These are phyloP conservation scores for Anser cygnoides DNA, from an alignment of 2,113 vertebrate genomes.

Conservation along the genomic window DNA sequence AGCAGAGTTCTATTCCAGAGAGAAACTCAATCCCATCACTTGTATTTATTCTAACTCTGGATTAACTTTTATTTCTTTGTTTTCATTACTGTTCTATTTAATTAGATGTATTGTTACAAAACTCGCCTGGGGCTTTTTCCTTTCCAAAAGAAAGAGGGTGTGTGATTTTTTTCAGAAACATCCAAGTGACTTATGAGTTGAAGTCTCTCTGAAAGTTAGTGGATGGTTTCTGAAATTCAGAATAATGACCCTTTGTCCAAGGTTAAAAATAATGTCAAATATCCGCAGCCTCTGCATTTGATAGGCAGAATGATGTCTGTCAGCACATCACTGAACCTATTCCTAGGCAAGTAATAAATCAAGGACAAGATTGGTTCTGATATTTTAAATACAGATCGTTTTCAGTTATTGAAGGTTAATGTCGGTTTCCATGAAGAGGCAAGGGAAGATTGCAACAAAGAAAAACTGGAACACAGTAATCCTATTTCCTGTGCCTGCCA, in stretches of 20 bases:
- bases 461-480: neutral
- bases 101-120: neutral
- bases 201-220: neutral
- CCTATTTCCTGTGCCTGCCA: neutral
- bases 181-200: neutral
- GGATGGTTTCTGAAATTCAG: neutral
- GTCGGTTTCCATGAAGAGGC: neutral
- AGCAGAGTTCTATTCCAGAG: neutral
- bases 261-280: neutral
- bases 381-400: slow-evolving; percentile 6
- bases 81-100: neutral
- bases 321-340: neutral
- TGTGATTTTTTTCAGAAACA: neutral
- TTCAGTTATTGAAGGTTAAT: slow-evolving; percentile 15
- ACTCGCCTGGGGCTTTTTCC: neutral
- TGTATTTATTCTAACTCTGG: neutral
- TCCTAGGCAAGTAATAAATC: neutral
- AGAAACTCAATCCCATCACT: neutral
- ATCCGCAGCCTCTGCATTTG: neutral
- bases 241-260: neutral
- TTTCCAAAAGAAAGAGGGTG: neutral
- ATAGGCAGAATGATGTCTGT: neutral
- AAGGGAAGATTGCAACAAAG: neutral
- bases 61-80: slow-evolving; percentile 29
- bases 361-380: neutral